phyloP scores from a whole-genome alignment of 1,140 invertebrate species.

The Pseudomyrmex dendroicus region DNA sequence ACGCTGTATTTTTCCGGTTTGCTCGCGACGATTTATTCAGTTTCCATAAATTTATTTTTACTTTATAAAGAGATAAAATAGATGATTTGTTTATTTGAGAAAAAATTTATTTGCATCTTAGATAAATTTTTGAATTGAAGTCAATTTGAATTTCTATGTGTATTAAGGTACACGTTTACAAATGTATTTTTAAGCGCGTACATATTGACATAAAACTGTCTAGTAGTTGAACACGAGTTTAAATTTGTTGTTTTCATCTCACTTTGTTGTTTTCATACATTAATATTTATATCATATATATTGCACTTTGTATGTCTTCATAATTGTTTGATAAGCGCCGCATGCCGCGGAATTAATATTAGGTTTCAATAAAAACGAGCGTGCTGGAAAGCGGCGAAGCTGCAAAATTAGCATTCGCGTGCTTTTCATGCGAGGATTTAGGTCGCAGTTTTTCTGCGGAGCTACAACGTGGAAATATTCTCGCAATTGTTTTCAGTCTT shows the following conservation, averaged over 20 bases:
- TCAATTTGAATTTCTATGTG: too few relatives aligned
- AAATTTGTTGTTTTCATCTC: too few relatives aligned
- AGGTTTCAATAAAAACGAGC: conserved; percentile 24
- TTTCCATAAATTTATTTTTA: conserved; percentile 27
- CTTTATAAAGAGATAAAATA: too few relatives aligned
- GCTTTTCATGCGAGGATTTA: conserved; percentile 35
- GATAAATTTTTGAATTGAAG: too few relatives aligned
- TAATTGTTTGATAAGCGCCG: conserved; percentile 37
- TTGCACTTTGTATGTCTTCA: conserved; percentile 13
- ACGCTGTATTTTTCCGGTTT: conserved; percentile 19
- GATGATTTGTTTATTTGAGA: too few relatives aligned
- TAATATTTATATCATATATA: conserved; percentile 31
- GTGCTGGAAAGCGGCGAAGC: not conserved
- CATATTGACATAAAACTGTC: too few relatives aligned
- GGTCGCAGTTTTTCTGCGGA: not conserved
- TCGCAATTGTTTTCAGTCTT: conserved; percentile 43
- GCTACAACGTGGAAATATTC: conserved; percentile 60
- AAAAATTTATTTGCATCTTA: too few relatives aligned
- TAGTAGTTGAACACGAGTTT: too few relatives aligned
- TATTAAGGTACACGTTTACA: too few relatives aligned
- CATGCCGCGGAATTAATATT: conserved; percentile 48
- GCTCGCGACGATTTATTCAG: conserved; percentile 29
- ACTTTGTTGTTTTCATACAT: conserved; percentile 16
- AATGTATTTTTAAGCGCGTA: too few relatives aligned
- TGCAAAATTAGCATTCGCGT: conserved; percentile 22